A percentile compares a stretch with the other conserved stretches of the same genome.
phyloP scores from a whole-genome alignment of 2,797 vertebrate species.

The Cercopithecus mitis region DNA sequence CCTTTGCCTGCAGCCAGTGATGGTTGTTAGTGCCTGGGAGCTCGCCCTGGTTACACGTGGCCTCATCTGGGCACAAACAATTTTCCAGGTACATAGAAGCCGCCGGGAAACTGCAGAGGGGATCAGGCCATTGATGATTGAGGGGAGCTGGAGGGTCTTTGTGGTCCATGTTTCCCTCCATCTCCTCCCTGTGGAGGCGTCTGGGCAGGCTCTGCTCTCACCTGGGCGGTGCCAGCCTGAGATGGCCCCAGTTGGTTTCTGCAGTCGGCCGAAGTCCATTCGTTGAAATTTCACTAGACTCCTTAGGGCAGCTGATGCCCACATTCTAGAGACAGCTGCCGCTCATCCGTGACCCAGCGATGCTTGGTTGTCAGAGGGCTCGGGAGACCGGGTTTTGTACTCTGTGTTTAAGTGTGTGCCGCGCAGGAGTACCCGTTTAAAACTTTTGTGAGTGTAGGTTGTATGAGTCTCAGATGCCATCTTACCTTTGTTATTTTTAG shows the following conservation, averaged over 20 bases:
- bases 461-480: not conserved
- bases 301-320: rapidly evolving
- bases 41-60: too few relatives aligned
- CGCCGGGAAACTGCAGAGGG: not conserved
- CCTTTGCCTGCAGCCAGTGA: not conserved
- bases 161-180: rapidly evolving
- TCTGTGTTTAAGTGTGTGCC: rapidly evolving
- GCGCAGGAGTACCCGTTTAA: rapidly evolving
- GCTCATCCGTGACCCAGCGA: rapidly evolving
- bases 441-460: not conserved
- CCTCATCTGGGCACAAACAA: not conserved
- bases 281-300: not conserved
- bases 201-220: not conserved
- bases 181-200: not conserved
- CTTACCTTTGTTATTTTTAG: slow-evolving; percentile 76
- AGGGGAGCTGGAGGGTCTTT: not conserved
- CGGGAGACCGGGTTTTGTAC: too few relatives aligned
- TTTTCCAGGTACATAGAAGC: not conserved
- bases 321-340: not conserved
- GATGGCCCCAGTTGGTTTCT: rapidly evolving
- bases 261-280: rapidly evolving
- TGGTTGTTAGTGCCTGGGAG: not conserved
- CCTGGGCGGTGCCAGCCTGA: not conserved
- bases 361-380: rapidly evolving
- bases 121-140: not conserved